Evolutionary conservation across 2,888 invertebrate species (phyloP).

Genomic region (Tiliacea citrago): DNA sequence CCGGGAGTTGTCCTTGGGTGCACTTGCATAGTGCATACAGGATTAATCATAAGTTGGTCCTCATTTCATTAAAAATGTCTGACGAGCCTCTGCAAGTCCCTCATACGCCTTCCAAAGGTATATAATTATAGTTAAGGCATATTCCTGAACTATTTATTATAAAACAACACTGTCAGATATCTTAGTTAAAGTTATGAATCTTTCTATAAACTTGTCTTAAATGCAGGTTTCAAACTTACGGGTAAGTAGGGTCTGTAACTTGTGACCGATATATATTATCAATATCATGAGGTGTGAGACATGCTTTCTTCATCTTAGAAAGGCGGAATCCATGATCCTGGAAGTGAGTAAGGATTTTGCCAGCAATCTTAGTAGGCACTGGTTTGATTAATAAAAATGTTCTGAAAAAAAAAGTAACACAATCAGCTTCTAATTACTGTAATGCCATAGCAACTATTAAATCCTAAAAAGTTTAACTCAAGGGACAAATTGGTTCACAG

Average conservation of each 20-base stretch:
- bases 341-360: constrained; percentile 93
- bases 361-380: constrained; percentile 92
- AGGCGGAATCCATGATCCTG: constrained; percentile 91
- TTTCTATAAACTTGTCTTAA: not conserved
- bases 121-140: too few relatives aligned
- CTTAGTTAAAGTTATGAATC: not conserved
- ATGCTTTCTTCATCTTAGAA: constrained; percentile 93
- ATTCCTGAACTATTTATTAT: not conserved
- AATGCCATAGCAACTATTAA: not conserved
- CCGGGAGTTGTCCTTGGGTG: not conserved
- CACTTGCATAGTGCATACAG: not conserved
- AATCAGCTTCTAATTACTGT: constrained; percentile 10
- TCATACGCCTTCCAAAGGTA: too few relatives aligned
- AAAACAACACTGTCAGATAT: not conserved
- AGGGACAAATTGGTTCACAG: not conserved
- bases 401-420: constrained; percentile 81
- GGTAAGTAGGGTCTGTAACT: constrained; percentile 88
- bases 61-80: not conserved
- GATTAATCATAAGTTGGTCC: not conserved
- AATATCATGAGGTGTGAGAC: constrained; percentile 92
- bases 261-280: constrained; percentile 76
- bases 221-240: constrained; percentile 86
- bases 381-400: constrained; percentile 96
- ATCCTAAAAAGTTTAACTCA: not conserved
- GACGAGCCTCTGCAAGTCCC: not conserved